phyloP scores from a whole-genome alignment of 1,140 invertebrate genomes.

The Potamilus streckersoni region DNA sequence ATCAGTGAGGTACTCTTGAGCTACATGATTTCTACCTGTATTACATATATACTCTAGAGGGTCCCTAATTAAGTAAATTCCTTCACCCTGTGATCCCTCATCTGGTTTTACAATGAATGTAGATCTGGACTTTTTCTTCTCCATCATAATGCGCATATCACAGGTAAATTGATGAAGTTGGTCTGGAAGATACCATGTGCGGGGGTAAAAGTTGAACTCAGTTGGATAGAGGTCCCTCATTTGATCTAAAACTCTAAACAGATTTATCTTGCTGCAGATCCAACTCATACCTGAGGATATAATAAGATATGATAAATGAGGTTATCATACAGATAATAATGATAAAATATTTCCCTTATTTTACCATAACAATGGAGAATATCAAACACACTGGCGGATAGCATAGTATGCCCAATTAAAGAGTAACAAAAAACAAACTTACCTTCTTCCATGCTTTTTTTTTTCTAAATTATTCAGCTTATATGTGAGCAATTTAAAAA shows the following conservation, averaged over 20 bases:
- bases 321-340: neutral
- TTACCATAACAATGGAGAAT: neutral
- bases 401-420: neutral
- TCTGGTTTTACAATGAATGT: slow-evolving; percentile 72
- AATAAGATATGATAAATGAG: slow-evolving; percentile 1
- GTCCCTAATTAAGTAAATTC: slow-evolving; percentile 70
- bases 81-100: slow-evolving; percentile 70
- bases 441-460: no score
- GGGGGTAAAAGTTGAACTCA: slow-evolving; percentile 71
- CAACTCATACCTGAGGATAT: slow-evolving; percentile 67
- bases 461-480: no score
- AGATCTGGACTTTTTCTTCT: slow-evolving; percentile 53
- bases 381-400: neutral
- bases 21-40: slow-evolving; percentile 54
- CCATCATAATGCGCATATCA: slow-evolving; percentile 44
- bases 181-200: slow-evolving; percentile 70
- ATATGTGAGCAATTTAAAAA: no score
- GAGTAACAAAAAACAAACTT: neutral
- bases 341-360: no score
- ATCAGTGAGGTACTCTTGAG: slow-evolving; percentile 70
- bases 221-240: slow-evolving; percentile 69
- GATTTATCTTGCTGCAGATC: slow-evolving; percentile 68
- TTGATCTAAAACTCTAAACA: slow-evolving; percentile 67
- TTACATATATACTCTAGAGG: slow-evolving; percentile 59
- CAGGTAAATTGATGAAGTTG: slow-evolving; percentile 65